Evolutionary conservation across 2,888 invertebrate species (phyloP).

Genomic region (Leptinotarsa peninsularis): DNA sequence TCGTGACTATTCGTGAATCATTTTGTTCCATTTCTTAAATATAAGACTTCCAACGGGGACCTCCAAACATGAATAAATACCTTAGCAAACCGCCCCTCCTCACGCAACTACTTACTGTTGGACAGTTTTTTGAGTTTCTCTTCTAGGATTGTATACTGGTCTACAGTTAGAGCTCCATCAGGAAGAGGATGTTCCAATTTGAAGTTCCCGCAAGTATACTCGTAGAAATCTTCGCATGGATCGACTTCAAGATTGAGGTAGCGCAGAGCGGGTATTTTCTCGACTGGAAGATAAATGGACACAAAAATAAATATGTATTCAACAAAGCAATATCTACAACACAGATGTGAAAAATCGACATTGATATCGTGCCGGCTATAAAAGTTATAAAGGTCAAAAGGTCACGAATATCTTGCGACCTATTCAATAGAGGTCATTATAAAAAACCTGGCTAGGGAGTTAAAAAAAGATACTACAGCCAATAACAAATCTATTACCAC

Average conservation of each 20-base stretch:
- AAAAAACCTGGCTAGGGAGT: too few relatives aligned
- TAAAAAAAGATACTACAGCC: too few relatives aligned
- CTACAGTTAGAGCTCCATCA: constrained; percentile 55
- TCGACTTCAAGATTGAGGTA: constrained; percentile 62
- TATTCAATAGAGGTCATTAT: too few relatives aligned
- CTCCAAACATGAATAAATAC: background rate
- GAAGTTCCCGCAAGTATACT: constrained; percentile 67
- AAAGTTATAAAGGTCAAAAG: too few relatives aligned
- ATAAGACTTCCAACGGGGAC: too few relatives aligned
- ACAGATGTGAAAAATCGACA: too few relatives aligned
- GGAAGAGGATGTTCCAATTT: constrained; percentile 63
- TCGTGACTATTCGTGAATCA: too few relatives aligned
- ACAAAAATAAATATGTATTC: too few relatives aligned
- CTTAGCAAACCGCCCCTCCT: background rate
- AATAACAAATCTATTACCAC: too few relatives aligned
- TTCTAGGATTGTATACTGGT: constrained; percentile 64
- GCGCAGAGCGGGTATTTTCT: constrained; percentile 27
- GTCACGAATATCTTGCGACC: too few relatives aligned
- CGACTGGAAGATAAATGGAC: background rate
- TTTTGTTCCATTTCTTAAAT: too few relatives aligned
- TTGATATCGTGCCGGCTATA: background rate
- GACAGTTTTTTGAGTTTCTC: constrained; percentile 59
- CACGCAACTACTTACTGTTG: constrained; percentile 54
- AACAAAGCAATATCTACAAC: too few relatives aligned
- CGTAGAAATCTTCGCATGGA: constrained; percentile 67